These are phyloP conservation scores for Dolichomitus sp. DNA, from an alignment of 2,888 invertebrate species.

Conservation along the genomic window DNA sequence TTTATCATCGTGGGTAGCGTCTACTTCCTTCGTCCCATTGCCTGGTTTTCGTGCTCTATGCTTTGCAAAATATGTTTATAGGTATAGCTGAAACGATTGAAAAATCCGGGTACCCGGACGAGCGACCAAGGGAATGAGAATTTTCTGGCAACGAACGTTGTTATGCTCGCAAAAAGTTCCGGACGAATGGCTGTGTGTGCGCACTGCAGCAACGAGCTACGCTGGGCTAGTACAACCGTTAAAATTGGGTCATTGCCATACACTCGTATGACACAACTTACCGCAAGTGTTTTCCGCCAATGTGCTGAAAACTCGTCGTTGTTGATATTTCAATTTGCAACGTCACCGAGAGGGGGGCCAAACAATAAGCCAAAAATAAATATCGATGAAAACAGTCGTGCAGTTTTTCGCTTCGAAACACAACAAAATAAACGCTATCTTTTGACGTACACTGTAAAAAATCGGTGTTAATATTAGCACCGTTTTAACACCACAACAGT, in stretches of 20 bases:
- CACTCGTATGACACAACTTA: constrained; percentile 45
- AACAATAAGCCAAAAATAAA: constrained; percentile 34
- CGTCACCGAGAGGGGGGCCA: constrained; percentile 50
- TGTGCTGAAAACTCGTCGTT: constrained; percentile 17
- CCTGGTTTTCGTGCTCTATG: not conserved
- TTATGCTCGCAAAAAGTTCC: constrained; percentile 53
- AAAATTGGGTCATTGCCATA: constrained; percentile 67
- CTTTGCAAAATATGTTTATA: not conserved
- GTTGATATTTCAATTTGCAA: constrained; percentile 36
- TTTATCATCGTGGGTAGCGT: not conserved
- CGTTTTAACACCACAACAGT: no score
- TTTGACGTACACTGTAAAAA: no score
- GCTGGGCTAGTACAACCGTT: constrained; percentile 20
- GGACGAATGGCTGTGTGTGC: constrained; percentile 37
- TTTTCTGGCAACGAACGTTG: constrained; percentile 64
- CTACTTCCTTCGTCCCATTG: not conserved
- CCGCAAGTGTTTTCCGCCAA: constrained; percentile 24
- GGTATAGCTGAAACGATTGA: constrained; percentile 15
- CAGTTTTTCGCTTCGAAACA: not conserved
- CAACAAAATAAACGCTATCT: not conserved
- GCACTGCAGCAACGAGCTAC: constrained; percentile 32
- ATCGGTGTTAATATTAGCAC: no score
- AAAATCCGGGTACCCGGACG: constrained; percentile 41
- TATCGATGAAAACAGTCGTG: not conserved
- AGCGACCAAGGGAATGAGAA: constrained; percentile 38